Conservation (phyloP, 2,113 vertebrate species). For the Lonchura striata region DNA sequence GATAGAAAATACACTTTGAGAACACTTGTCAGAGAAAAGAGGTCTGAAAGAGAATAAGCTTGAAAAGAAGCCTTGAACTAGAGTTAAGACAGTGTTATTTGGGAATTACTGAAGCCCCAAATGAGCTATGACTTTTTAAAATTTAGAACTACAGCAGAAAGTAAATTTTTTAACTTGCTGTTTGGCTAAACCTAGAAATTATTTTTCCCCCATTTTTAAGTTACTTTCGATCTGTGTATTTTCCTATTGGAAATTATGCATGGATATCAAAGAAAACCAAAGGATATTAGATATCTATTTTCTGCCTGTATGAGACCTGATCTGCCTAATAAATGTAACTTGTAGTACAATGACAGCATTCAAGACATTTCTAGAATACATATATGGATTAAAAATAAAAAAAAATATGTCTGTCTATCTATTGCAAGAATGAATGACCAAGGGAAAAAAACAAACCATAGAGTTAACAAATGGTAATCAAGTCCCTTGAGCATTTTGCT, state of each 20-base stretch:
- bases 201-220: rapidly evolving
- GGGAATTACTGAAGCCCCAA: background rate
- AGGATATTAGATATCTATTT: background rate
- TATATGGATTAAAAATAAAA: background rate
- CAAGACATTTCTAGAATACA: background rate
- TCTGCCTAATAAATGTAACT: background rate
- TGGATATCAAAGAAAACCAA: background rate
- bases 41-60: background rate
- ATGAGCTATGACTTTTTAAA: background rate
- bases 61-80: background rate
- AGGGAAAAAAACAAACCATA: background rate
- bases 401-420: background rate
- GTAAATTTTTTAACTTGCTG: background rate
- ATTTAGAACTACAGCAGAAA: background rate
- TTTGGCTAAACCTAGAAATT: background rate
- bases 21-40: background rate
- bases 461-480: background rate
- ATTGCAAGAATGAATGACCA: background rate
- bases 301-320: background rate
- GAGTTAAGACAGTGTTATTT: background rate
- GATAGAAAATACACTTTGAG: background rate
- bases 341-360: background rate
- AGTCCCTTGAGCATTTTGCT: background rate
- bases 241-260: background rate
- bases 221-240: background rate